Conservation (phyloP, 2,797 vertebrate genomes). For the Microcaecilia unicolor region DNA sequence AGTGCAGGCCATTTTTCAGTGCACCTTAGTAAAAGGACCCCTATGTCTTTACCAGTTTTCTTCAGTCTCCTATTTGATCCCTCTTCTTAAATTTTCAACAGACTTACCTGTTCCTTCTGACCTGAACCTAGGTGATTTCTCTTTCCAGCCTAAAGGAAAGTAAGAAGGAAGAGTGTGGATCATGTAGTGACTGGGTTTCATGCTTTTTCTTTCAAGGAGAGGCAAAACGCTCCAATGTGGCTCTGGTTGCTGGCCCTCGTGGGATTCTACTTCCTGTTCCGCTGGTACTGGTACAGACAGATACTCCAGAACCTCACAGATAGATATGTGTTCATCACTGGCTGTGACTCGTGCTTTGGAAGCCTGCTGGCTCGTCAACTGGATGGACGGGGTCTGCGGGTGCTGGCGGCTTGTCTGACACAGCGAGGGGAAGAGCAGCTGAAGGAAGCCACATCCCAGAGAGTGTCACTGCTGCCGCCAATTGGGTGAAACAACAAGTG, state of each 20-base stretch:
- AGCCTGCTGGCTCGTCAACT: slow-evolving; percentile 70
- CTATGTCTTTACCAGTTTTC: no score
- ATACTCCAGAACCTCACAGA: slow-evolving; percentile 28
- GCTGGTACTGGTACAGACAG: slow-evolving; percentile 39
- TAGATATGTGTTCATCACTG: slow-evolving; percentile 40
- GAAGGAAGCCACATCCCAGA: slow-evolving; percentile 19
- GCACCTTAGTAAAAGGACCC: no score
- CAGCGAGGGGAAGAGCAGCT: slow-evolving; percentile 65
- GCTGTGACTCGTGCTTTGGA: slow-evolving; percentile 59
- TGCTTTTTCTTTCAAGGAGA: no score
- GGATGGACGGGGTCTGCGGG: slow-evolving; percentile 62
- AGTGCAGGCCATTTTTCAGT: no score
- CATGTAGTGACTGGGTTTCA: no score
- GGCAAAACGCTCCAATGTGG: slow-evolving; percentile 6
- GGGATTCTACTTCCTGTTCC: slow-evolving; percentile 25
- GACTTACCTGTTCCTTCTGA: no score
- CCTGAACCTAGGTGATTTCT: no score
- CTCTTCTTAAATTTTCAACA: no score
- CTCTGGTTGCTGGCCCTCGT: slow-evolving; percentile 14
- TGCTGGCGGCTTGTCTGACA: slow-evolving; percentile 74
- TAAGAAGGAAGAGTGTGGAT: no score
- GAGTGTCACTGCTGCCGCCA: slow-evolving; percentile 24
- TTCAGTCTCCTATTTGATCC: no score
- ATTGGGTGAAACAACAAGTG: slow-evolving; percentile 33
- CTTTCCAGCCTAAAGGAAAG: no score